These are phyloP conservation scores for Pogonus chalceus DNA, from an alignment of 1,140 invertebrate genomes.

Conservation along the genomic window DNA sequence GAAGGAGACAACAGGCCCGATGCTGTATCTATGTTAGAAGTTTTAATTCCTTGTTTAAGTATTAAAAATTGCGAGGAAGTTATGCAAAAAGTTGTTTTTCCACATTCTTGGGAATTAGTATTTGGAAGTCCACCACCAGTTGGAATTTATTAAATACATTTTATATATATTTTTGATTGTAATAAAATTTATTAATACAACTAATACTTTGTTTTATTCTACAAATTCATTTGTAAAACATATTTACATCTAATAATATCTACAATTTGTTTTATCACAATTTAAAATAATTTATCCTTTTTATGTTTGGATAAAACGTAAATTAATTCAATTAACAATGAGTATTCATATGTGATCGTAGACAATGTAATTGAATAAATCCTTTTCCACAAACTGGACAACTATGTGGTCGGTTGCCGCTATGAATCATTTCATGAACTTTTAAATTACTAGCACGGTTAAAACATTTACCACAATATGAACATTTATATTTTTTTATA, in stretches of 20 bases:
- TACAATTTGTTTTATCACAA: too few relatives aligned
- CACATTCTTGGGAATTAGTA: slow-evolving; percentile 52
- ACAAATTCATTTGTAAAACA: too few relatives aligned
- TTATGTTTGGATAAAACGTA: too few relatives aligned
- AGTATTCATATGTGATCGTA: background rate
- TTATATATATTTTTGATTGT: slow-evolving; percentile 12
- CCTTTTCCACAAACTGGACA: slow-evolving; percentile 14
- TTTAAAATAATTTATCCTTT: too few relatives aligned
- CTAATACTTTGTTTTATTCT: too few relatives aligned
- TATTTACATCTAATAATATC: too few relatives aligned
- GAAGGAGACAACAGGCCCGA: slow-evolving; percentile 70
- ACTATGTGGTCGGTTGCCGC: background rate
- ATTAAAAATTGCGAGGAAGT: slow-evolving; percentile 27
- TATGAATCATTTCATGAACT: slow-evolving; percentile 11
- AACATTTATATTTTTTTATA: slow-evolving; percentile 10
- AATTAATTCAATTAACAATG: too few relatives aligned
- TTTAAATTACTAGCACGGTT: background rate
- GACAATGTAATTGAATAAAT: background rate
- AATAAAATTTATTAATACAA: slow-evolving; percentile 14
- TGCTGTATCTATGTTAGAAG: slow-evolving; percentile 46
- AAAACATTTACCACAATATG: slow-evolving; percentile 9
- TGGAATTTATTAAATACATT: slow-evolving; percentile 46
- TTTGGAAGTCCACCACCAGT: slow-evolving; percentile 50
- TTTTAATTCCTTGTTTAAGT: slow-evolving; percentile 46
- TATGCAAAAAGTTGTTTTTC: slow-evolving; percentile 37